Evolutionary conservation across 2,797 vertebrate genomes (phyloP).

Genomic region (Cryptoblepharus egeriae): DNA sequence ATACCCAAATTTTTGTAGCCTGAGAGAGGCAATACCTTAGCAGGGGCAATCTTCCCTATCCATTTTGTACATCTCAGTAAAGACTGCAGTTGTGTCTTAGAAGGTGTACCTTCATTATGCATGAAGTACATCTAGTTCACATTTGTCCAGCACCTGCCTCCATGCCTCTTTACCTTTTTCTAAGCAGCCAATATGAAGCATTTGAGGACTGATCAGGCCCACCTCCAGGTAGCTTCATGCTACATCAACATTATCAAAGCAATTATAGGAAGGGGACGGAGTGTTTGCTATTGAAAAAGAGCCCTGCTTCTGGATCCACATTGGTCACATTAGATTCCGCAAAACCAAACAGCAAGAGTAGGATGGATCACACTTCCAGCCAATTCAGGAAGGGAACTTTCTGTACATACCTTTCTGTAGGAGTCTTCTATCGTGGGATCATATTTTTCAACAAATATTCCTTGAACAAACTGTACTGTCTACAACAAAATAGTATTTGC

Average conservation of each 20-base stretch:
- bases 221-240: background rate
- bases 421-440: slow-evolving; percentile 99
- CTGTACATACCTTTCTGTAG: slow-evolving; percentile 91
- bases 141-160: background rate
- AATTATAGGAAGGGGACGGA: background rate
- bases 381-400: background rate
- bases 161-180: background rate
- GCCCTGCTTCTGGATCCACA: background rate
- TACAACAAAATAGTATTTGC: slow-evolving; percentile 69
- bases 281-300: background rate
- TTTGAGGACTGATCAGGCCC: background rate
- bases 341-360: background rate
- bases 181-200: background rate
- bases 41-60: background rate
- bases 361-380: background rate
- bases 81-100: too few relatives aligned
- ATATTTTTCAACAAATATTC: slow-evolving; percentile 99
- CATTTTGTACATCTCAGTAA: background rate
- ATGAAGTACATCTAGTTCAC: too few relatives aligned
- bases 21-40: background rate
- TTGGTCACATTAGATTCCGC: background rate
- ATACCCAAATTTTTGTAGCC: background rate
- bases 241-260: too few relatives aligned
- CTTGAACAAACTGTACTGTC: slow-evolving; percentile 99
- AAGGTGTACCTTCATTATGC: too few relatives aligned